Base-by-base conservation (phyloP, 2,797 vertebrate species). In the Parambassis ranga region DNA sequence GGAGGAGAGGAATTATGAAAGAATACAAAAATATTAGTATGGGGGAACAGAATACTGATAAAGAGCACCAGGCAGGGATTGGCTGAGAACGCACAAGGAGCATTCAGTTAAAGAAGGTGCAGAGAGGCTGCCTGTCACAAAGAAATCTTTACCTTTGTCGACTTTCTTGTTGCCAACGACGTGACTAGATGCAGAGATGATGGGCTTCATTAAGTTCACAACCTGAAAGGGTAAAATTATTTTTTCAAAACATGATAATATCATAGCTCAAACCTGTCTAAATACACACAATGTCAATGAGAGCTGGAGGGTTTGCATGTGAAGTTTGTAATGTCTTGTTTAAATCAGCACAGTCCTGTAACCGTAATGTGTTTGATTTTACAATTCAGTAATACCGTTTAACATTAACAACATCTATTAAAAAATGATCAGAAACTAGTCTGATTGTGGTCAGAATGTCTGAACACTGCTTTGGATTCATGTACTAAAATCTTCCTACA, bases 141-240 rank as follows among this genome's bases (percentile, higher is more conserved):
- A 33, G 6, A 52, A 47, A 37, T 38, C 7, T 47, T 92, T 36
- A 93, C 92, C 91, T 72, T 71, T 2, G 61, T 93, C 87, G 0
- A 90, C 55, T 0, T 90, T 50, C 26, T 91, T 89, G 42, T 82
- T 61, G 28, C 81, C 87, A 3, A 91, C 9, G 10, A 90, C 83
- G 0, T 86, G 67, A 46, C 75, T 75, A 65, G 84, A 85, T 47
- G 89, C 75, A 10, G 83, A 74, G 23, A 93, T 67, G 10, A 94
- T 80, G 46, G 84, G 66, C 69, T 89, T 91, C 70, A 93, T 83
- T 3, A 91, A 70, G 51, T 83, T 74, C 36, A 91, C 72, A 6
- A 89, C 31, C 88, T 91, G 62, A 50, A 36, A 75, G 32, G 3
- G 7, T n/a, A 35, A 8, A 13, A 18, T 7, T 19, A 2, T 15